These are phyloP conservation scores for Elephas maximus DNA, from an alignment of 2,113 vertebrate species.

Conservation along the genomic window DNA sequence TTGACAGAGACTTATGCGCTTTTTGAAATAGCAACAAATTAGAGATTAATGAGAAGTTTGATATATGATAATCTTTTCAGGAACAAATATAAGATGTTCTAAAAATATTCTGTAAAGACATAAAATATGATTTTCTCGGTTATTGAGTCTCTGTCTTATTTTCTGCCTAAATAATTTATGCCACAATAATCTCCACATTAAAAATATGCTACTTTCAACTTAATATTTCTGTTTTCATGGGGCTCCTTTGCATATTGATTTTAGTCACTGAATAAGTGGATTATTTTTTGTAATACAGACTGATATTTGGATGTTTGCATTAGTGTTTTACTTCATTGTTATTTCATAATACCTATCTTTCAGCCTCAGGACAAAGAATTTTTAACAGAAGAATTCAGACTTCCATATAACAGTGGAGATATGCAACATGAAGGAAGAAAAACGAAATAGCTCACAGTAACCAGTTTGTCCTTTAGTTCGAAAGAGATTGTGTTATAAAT, in stretches of 20 bases:
- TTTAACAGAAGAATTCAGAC: background rate
- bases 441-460: background rate
- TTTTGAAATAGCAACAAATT: slow-evolving; percentile 69
- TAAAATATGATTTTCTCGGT: background rate
- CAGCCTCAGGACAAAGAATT: background rate
- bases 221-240: background rate
- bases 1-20: background rate
- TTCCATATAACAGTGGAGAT: background rate
- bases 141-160: slow-evolving; percentile 1
- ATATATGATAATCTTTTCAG: slow-evolving; percentile 40
- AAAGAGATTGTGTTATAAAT: background rate
- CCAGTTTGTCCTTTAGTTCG: background rate
- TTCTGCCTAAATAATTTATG: slow-evolving; percentile 19
- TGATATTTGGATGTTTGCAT: background rate
- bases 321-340: background rate
- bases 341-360: background rate
- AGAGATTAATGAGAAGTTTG: slow-evolving; percentile 16
- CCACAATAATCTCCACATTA: background rate
- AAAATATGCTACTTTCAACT: background rate
- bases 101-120: slow-evolving; percentile 35
- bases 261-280: background rate
- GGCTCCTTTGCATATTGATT: background rate
- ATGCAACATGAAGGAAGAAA: background rate
- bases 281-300: background rate
- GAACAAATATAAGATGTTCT: slow-evolving; percentile 2